Evolutionary conservation across 2,888 invertebrate genomes (phyloP), one percentile per base, ranked within the genome.

Genomic region (Scrobipalpa costella): DNA sequence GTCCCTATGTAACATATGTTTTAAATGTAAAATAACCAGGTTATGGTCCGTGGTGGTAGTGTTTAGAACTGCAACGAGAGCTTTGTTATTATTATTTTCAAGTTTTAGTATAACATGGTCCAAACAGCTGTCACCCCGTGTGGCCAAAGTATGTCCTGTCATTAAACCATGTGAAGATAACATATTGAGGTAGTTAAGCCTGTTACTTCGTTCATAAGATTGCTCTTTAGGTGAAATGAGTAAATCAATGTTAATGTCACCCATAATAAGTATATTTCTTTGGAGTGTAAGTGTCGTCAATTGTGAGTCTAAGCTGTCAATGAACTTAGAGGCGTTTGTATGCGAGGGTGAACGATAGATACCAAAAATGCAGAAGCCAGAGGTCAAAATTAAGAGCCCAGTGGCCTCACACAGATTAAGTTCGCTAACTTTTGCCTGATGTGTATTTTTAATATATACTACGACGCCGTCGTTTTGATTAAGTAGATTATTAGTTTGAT

Each of bases 391-490:
- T 17, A 64, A 64, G 1, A 71, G 21, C 19, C 69, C 68, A 2
- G 71, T 66, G 1, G 70, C 68, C 3, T 69, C 64, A 3, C 52
- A 34, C 5, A 71, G 33, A 19, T 34, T 40, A 40, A 68, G 65
- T 62, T 69, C 69, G 17, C 40, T 66, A 11, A 69, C 61, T 49
- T 61, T 64, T 1, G 47, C 61, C 8, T 62, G 60, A 9, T 62
- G 9, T 0, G 21, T 38, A 57, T 61, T 63, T 21, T 68, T 67
- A 1, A 63, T 49, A 63, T 65, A 68, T 0, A 66, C 60, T 3
- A 68, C 64, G 1, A 70, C 67, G 0, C 67, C 67, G 34, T 68
- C 68, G 52, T 67, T 66, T 62, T 68, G 66, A 57, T 68, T 70
- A 5, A 68, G 17, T 36, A 65, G 61, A 9, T 62, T 19, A 2